Base-by-base conservation (phyloP, 2,888 invertebrate species). In the Barypeithes pellucidus region DNA sequence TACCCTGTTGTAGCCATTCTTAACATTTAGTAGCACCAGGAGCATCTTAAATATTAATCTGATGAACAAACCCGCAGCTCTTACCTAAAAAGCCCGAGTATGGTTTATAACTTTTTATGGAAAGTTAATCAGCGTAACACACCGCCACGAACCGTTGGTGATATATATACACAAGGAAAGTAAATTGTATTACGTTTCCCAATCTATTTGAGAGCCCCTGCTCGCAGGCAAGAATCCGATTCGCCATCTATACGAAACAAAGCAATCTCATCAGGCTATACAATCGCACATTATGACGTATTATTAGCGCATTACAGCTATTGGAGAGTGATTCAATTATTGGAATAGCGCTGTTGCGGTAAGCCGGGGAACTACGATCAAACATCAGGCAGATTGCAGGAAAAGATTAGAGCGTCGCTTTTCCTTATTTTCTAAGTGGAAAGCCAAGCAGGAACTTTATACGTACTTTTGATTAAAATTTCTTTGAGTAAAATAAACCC, bases 301-400 rank as follows among this genome's bases (percentile, higher is more conserved):
- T 86, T 86, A 87, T 87, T 87, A 86, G 86, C 85, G 86, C 86
- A 86, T 87, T 86, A 86, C 85, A 83, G 86, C 86, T 86, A 86
- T 86, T 85, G 86, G 86, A 86, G 86, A 85, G 85, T 86, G 85
- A 87, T 87, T 87, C 86, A 87, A 87, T 86, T 87, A 86, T 86
- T 85, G 87, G 86, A 86, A 86, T 85, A 84, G 86, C 85, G 84
- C 84, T 84, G 82, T 83, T 84, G 81, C 82, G 76, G 73, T 66
- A 70, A 74, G 70, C 73, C 73, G 33, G 67, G 65, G 52, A 69
- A 74, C 67, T 70, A 54, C 67, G 82, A 81, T 82, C 81, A 81
- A 83, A 83, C 83, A 82, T 81, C 83, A 82, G 83, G 54, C 63
- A 62, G 67, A 67, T 72, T 61, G 62, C 67, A 62, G 72, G 67